Evolutionary conservation across 1,140 invertebrate genomes (phyloP).

Genomic region (Rhyzopertha dominica): DNA sequence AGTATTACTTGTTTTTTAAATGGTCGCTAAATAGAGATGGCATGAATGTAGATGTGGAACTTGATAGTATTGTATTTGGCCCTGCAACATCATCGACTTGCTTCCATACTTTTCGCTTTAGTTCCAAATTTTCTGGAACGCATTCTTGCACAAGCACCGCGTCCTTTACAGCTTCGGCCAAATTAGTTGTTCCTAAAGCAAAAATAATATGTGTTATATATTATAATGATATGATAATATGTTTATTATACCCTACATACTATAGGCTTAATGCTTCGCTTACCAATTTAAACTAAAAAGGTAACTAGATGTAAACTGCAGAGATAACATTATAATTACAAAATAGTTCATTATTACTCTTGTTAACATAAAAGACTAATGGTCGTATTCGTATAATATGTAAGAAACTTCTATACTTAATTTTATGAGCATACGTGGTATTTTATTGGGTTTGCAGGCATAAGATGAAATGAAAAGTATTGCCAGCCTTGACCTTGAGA

Average conservation of each 20-base stretch:
- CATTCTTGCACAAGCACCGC: conserved; percentile 85
- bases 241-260: neutral
- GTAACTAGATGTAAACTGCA: neutral
- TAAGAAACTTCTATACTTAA: too few relatives aligned
- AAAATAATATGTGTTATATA: conserved; percentile 4
- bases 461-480: too few relatives aligned
- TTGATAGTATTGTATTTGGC: conserved; percentile 73
- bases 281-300: too few relatives aligned
- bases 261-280: conserved; percentile 1
- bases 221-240: neutral
- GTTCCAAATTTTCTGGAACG: conserved; percentile 80
- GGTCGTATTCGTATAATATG: too few relatives aligned
- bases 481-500: too few relatives aligned
- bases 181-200: conserved; percentile 57
- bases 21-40: conserved; percentile 80
- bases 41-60: conserved; percentile 86
- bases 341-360: too few relatives aligned
- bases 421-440: too few relatives aligned
- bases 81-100: conserved; percentile 71
- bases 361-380: too few relatives aligned
- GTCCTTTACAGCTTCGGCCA: conserved; percentile 62
- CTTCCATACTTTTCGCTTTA: conserved; percentile 78
- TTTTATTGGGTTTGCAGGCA: too few relatives aligned
- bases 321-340: conserved; percentile 1
- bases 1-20: conserved; percentile 65